These are phyloP conservation scores for Conus canariensis DNA, from an alignment of 2,888 invertebrate species.

Conservation along the genomic window DNA sequence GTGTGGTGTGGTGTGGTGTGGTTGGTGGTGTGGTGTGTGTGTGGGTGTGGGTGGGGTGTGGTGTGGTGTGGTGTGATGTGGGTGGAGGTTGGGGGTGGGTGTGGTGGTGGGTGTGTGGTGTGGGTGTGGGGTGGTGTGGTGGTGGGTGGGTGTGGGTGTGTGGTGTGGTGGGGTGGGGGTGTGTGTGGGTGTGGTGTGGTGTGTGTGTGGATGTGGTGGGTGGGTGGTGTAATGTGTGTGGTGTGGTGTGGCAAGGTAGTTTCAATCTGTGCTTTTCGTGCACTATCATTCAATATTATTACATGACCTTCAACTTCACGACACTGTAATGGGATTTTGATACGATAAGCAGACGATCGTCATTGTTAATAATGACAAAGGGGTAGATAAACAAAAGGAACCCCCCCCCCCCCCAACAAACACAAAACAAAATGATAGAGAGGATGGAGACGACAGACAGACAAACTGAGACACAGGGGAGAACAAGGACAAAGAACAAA, in stretches of 20 bases:
- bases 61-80: neutral
- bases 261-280: too few relatives aligned
- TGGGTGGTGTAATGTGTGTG: neutral
- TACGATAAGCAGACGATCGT: too few relatives aligned
- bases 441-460: too few relatives aligned
- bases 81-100: neutral
- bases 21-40: neutral
- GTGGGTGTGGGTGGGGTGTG: neutral
- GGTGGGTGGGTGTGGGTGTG: neutral
- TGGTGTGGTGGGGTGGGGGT: neutral
- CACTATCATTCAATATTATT: too few relatives aligned
- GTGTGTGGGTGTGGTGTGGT: neutral
- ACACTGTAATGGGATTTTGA: too few relatives aligned
- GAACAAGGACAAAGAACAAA: too few relatives aligned
- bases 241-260: neutral
- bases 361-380: too few relatives aligned
- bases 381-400: too few relatives aligned
- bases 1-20: conserved; percentile 8
- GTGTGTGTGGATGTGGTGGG: neutral
- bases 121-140: neutral
- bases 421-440: too few relatives aligned
- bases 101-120: neutral
- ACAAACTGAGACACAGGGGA: too few relatives aligned
- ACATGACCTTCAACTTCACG: too few relatives aligned
- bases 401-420: too few relatives aligned